Percentiles rank a stretch among this genome's conserved stretches.
These are phyloP conservation scores for Hylaeus anthracinus DNA, from an alignment of 1,140 invertebrate genomes.

Conservation along the genomic window DNA sequence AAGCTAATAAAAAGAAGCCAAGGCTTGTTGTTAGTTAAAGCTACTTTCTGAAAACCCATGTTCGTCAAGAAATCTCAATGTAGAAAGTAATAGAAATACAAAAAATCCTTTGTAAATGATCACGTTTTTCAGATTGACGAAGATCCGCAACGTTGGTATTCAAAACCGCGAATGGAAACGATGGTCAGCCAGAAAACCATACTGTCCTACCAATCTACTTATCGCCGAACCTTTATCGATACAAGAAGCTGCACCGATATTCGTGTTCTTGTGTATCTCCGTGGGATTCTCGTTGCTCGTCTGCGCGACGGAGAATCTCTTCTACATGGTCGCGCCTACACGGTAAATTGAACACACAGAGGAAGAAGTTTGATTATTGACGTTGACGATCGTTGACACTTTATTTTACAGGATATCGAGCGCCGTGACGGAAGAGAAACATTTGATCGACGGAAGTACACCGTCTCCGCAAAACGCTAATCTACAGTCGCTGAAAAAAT, in stretches of 20 bases:
- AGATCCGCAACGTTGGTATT: conserved; percentile 50
- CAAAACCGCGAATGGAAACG: conserved; percentile 50
- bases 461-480: not conserved
- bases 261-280: conserved; percentile 40
- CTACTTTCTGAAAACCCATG: no score
- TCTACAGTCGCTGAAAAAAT: not conserved
- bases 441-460: not conserved
- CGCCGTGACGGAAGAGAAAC: not conserved
- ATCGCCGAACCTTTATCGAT: conserved; percentile 58
- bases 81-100: not conserved
- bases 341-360: conserved; percentile 15
- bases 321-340: conserved; percentile 4
- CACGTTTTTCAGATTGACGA: conserved; percentile 37
- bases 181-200: conserved; percentile 56
- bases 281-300: conserved; percentile 36
- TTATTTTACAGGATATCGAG: not conserved
- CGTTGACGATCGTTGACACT: not conserved
- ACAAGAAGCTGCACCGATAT: conserved; percentile 49
- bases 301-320: conserved; percentile 48
- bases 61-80: no score
- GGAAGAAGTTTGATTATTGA: not conserved
- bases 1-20: no score
- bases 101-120: no score
- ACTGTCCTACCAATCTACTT: conserved; percentile 46
- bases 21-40: no score